phyloP scores from a whole-genome alignment of 2,797 vertebrate species.

The Mus spretus region DNA sequence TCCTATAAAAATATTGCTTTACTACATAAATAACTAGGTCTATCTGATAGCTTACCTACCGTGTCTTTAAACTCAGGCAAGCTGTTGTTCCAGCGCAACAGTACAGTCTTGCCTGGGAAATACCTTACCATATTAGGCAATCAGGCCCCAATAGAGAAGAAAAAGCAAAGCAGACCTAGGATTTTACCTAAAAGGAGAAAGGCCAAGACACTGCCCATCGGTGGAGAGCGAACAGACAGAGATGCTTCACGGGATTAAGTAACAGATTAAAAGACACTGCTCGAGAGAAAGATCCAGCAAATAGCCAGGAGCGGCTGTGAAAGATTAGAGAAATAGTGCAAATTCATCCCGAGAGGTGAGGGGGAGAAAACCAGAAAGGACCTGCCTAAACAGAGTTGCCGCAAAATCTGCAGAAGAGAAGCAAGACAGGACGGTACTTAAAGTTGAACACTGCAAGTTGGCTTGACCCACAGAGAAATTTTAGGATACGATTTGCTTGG shows the following conservation, averaged over 20 bases:
- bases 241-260: neutral
- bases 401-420: neutral
- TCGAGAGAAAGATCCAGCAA: neutral
- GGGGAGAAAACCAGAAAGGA: neutral
- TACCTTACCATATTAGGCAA: slow-evolving; percentile 93
- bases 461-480: neutral
- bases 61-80: slow-evolving; percentile 63
- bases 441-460: neutral
- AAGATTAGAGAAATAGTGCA: neutral
- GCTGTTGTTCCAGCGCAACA: slow-evolving; percentile 58
- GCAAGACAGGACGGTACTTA: neutral
- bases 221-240: neutral
- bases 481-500: neutral
- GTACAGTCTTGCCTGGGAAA: slow-evolving; percentile 80
- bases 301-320: neutral
- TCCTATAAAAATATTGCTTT: slow-evolving; percentile 26
- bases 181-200: slow-evolving; percentile 85
- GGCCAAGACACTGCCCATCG: neutral
- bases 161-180: slow-evolving; percentile 73
- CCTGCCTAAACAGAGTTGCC: neutral
- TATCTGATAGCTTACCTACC: slow-evolving; percentile 74
- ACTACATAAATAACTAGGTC: neutral
- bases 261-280: neutral
- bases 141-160: slow-evolving; percentile 63
- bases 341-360: neutral